Conservation (phyloP, 30 jellyfish, hydroid and myxozoan species). For the Aurelia coerulea region DNA sequence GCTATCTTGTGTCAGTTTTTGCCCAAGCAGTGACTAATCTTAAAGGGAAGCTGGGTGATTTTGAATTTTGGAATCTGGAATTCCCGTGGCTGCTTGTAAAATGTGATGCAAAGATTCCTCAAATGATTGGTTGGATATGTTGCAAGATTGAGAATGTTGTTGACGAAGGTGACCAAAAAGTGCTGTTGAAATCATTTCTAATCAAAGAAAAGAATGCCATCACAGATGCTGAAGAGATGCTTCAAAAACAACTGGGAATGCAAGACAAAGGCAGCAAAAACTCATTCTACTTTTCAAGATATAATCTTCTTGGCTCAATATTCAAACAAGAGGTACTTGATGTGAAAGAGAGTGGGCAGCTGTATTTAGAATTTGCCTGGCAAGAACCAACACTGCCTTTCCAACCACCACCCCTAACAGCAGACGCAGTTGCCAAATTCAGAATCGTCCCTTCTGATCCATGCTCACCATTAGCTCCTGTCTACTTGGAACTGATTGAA, state of each 20-base stretch:
- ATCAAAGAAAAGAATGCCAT: constrained; percentile 18
- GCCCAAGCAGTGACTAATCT: constrained; percentile 23
- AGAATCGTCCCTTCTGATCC: constrained; percentile 55
- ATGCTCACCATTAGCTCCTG: constrained; percentile 42
- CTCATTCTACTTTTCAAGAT: constrained; percentile 40
- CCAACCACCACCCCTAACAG: constrained; percentile 54
- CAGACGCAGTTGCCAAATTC: constrained; percentile 55
- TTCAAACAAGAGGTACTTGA: background rate
- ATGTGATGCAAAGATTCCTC: constrained; percentile 48
- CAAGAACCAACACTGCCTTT: constrained; percentile 36
- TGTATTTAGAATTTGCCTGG: constrained; percentile 64
- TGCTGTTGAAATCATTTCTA: constrained; percentile 33
- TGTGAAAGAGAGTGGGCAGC: background rate
- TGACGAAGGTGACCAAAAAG: constrained; percentile 20
- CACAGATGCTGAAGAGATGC: constrained; percentile 1
- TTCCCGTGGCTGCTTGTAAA: constrained; percentile 63
- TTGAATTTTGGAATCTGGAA: background rate
- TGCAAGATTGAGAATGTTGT: constrained; percentile 23
- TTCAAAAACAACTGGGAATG: background rate
- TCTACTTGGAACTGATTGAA: constrained; percentile 44
- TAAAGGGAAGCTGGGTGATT: background rate
- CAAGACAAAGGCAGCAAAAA: constrained; percentile 1
- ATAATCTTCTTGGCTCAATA: constrained; percentile 44
- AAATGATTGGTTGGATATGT: constrained; percentile 54
- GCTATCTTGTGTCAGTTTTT: constrained; percentile 36